These are phyloP conservation scores for Caenorhabditis japonica DNA, from an alignment of 2,888 invertebrate genomes.

Conservation along the genomic window DNA sequence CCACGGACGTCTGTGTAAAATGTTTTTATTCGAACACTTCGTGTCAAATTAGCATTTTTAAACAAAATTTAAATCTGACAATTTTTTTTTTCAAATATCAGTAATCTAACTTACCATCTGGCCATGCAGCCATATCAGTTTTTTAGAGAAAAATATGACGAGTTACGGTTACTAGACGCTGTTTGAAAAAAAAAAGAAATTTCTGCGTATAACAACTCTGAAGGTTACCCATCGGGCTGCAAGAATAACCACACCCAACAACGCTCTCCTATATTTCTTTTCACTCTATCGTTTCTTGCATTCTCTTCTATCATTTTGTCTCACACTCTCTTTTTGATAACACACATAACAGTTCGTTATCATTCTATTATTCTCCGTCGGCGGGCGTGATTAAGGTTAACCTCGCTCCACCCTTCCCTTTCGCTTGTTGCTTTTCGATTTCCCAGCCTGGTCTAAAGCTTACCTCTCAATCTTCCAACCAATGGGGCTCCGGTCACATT, in stretches of 20 bases:
- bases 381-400: too few species aligned
- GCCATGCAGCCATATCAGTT: constrained; percentile 44
- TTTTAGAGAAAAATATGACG: constrained; percentile 6
- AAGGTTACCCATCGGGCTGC: constrained; percentile 41
- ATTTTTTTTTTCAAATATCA: too few species aligned
- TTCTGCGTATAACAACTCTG: constrained; percentile 19
- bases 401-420: background rate
- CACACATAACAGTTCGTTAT: constrained; percentile 7
- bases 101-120: constrained; percentile 58
- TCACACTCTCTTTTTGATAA: constrained; percentile 16
- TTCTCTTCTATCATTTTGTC: too few species aligned
- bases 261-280: too few species aligned
- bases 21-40: background rate
- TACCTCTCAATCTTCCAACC: constrained; percentile 74
- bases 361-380: constrained; percentile 27
- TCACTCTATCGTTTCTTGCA: constrained; percentile 12
- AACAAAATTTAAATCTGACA: too few species aligned
- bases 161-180: constrained; percentile 19
- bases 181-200: constrained; percentile 19
- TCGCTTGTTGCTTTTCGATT: background rate
- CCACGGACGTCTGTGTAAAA: constrained; percentile 62
- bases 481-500: constrained; percentile 73
- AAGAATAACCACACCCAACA: constrained; percentile 43
- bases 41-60: too few species aligned
- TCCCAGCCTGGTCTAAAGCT: constrained; percentile 10